Conservation (phyloP, 2,113 vertebrate genomes). For the Panurus biarmicus region DNA sequence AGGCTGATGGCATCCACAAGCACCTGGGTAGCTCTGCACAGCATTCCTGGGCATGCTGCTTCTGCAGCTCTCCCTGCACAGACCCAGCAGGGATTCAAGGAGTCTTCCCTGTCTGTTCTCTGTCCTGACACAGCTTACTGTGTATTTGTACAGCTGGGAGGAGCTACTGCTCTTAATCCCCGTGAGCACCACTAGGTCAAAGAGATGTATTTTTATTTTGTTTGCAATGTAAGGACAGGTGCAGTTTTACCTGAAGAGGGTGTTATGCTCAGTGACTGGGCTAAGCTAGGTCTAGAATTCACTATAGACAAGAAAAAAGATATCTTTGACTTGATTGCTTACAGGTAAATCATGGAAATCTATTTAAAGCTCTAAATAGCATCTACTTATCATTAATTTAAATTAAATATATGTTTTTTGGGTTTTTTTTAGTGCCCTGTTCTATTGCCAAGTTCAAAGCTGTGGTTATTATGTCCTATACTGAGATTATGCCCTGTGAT, state of each 20-base stretch:
- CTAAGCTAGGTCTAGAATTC: not conserved
- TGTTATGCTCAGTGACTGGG: not conserved
- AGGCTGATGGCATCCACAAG: not conserved
- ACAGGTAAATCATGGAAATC: not conserved
- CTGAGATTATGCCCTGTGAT: not conserved
- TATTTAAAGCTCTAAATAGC: not conserved
- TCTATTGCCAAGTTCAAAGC: not conserved
- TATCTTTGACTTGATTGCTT: not conserved
- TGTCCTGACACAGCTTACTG: not conserved
- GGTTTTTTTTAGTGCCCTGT: not conserved
- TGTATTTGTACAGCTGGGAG: not conserved
- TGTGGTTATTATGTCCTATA: not conserved
- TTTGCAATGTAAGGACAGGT: not conserved
- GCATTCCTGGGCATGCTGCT: rapidly evolving
- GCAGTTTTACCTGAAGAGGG: not conserved
- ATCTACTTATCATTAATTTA: not conserved
- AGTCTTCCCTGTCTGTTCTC: not conserved
- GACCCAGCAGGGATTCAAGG: not conserved
- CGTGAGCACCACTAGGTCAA: not conserved
- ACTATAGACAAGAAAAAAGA: not conserved
- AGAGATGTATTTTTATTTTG: not conserved
- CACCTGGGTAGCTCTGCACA: not conserved
- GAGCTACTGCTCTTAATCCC: not conserved
- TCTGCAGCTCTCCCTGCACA: not conserved
- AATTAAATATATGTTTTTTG: not conserved